Evolutionary conservation across 2,113 vertebrate species (phyloP), one percentile per base, ranked within the genome.

Genomic region (Laticauda colubrina): DNA sequence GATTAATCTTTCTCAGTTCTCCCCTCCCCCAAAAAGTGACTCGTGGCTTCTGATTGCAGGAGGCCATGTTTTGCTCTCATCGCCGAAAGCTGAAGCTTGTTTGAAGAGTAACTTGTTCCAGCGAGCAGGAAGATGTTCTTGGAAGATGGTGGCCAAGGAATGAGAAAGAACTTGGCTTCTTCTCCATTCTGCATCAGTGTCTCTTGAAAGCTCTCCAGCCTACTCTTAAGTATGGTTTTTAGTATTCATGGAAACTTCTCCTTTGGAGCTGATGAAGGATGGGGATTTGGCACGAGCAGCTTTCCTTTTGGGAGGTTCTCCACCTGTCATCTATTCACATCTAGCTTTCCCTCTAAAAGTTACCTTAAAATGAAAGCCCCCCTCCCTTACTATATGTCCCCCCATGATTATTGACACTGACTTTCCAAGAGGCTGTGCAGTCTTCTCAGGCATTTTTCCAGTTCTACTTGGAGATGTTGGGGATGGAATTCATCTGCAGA

Each of bases 1-100:
- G 87, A 96, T 97, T 97, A 89, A 95, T 97, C 96, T 96, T 94
- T 94, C 94, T 97, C 96, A 96, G 96, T 94, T 69, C 61, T 69
- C 29, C 61, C 26, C 29, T 69, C 87, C n/a, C 29, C 54, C 43
- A 23, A 51, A 69, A 48, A 24, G 11, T 85, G 95, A 91, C 89
- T 85, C 93, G 94, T 26, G 75, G 53, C 91, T 95, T 95, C 93
- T 94, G 53, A 92, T 29, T 56, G 3, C 45, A 10, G 24, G 53
- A 93, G 92, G 95, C 94, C 94, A 75, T 9, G 2, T 93, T 54
- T 91, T 91, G 90, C 56, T 93, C 9, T 23, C 23, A 61, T 14
- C 11, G 3, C 5, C 9, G 20, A 81, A 34, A 57, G 59, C 12
- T 4, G 5, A 9, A 15, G 24, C 51, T 57, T 5, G 29, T 87